phyloP scores from a whole-genome alignment of 2,888 invertebrate species.

The Phalera bucephala region DNA sequence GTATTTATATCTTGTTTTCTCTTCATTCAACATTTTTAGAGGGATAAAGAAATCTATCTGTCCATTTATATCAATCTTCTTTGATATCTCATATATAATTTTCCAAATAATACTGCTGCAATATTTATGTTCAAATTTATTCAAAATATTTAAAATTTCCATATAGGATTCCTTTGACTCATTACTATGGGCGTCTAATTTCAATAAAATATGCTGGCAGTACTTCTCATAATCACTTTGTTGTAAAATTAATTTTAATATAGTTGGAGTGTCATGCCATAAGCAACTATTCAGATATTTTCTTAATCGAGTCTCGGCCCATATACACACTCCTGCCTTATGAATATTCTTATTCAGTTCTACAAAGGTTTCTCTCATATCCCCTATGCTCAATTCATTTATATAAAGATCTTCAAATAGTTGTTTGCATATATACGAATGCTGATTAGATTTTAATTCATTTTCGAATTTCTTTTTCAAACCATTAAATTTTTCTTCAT shows the following conservation, averaged over 20 bases:
- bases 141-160: conserved; percentile 41
- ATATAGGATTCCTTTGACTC: conserved; percentile 30
- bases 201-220: conserved; percentile 44
- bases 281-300: conserved; percentile 37
- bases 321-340: conserved; percentile 50
- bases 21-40: conserved; percentile 27
- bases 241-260: conserved; percentile 40
- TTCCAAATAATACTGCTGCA: conserved; percentile 51
- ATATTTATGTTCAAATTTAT: conserved; percentile 39
- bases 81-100: conserved; percentile 57
- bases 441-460: conserved; percentile 27
- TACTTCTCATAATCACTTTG: conserved; percentile 50
- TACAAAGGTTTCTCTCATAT: conserved; percentile 39
- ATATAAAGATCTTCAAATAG: conserved; percentile 44
- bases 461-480: conserved; percentile 34
- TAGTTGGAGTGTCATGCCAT: conserved; percentile 45
- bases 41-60: conserved; percentile 29
- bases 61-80: conserved; percentile 26
- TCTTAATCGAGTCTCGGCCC: conserved; percentile 51
- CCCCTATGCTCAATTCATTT: conserved; percentile 14
- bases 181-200: conserved; percentile 33
- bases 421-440: conserved; percentile 57
- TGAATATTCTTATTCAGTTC: conserved; percentile 35
- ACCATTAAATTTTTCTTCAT: conserved; percentile 21
- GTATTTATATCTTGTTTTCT: conserved; percentile 42